phyloP scores from a whole-genome alignment of 2,113 vertebrate species.

The Neolamprologus sp. region DNA sequence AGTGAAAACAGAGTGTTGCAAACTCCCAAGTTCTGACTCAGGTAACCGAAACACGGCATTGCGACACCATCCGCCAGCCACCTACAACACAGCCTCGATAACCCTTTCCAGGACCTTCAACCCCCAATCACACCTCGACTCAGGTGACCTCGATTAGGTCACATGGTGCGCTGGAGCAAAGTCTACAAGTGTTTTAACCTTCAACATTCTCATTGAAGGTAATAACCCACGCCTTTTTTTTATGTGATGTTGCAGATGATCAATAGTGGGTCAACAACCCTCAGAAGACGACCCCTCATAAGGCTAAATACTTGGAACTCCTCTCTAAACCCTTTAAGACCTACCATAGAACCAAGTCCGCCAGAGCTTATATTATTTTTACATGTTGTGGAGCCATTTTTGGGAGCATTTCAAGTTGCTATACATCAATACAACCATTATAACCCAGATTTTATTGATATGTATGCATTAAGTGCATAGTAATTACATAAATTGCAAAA shows the following conservation, averaged over 20 bases:
- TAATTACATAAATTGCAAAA: no score
- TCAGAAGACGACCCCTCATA: not conserved
- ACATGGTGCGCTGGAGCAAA: not conserved
- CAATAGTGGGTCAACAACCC: not conserved
- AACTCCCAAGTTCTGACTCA: not conserved
- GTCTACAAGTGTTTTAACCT: not conserved
- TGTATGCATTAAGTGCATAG: rapidly evolving
- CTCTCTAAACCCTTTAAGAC: not conserved
- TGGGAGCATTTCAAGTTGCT: no score
- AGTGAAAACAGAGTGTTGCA: not conserved
- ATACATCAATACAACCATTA: no score
- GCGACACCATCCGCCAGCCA: not conserved
- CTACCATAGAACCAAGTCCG: no score
- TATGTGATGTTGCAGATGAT: not conserved
- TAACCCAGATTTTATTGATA: rapidly evolving
- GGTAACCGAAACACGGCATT: not conserved
- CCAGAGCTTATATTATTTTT: no score
- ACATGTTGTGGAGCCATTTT: rapidly evolving
- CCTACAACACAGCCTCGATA: not conserved
- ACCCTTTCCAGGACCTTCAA: not conserved
- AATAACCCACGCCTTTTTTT: not conserved
- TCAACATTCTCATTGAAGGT: not conserved
- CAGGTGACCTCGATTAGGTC: not conserved
- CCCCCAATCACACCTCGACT: not conserved
- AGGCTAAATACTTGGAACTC: not conserved